Evolutionary conservation across 2,888 invertebrate genomes (phyloP).

Genomic region (Seira ritae): DNA sequence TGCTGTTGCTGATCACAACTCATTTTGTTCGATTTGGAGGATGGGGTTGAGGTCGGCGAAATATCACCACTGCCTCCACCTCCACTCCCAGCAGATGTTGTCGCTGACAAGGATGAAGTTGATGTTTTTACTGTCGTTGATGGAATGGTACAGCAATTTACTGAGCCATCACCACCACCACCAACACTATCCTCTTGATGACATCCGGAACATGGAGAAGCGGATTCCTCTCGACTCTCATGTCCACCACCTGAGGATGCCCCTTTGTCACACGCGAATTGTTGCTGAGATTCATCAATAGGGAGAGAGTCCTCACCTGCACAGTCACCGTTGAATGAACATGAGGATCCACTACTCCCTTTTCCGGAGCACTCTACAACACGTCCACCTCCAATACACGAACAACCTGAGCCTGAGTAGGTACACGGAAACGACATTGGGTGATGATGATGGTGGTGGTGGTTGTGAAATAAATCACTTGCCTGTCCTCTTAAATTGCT

Average conservation of each 20-base stretch:
- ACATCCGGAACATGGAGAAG: constrained; percentile 51
- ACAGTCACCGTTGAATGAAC: constrained; percentile 59
- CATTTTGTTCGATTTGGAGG: constrained; percentile 60
- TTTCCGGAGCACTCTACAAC: constrained; percentile 40
- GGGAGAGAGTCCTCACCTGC: constrained; percentile 45
- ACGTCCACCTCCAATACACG: constrained; percentile 44
- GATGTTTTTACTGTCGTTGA: neutral
- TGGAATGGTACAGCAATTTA: constrained; percentile 28
- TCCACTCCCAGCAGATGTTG: constrained; percentile 33
- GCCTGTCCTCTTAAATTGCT: constrained; percentile 46
- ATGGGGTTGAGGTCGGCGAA: constrained; percentile 32
- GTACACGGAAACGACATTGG: constrained; percentile 58
- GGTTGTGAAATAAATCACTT: constrained; percentile 51
- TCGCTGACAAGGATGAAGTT: constrained; percentile 24
- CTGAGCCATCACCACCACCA: constrained; percentile 39
- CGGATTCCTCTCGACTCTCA: constrained; percentile 38
- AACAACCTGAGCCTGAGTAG: constrained; percentile 52
- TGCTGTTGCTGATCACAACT: constrained; percentile 63
- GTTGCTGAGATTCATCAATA: constrained; percentile 40
- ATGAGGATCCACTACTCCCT: constrained; percentile 44
- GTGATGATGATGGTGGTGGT: constrained; percentile 49
- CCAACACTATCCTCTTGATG: constrained; percentile 34
- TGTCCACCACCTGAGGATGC: constrained; percentile 37
- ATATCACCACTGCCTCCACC: constrained; percentile 19
- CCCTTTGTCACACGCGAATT: constrained; percentile 48